Evolutionary conservation across 1,140 invertebrate species (phyloP).

Genomic region (Phthorimaea operculella): DNA sequence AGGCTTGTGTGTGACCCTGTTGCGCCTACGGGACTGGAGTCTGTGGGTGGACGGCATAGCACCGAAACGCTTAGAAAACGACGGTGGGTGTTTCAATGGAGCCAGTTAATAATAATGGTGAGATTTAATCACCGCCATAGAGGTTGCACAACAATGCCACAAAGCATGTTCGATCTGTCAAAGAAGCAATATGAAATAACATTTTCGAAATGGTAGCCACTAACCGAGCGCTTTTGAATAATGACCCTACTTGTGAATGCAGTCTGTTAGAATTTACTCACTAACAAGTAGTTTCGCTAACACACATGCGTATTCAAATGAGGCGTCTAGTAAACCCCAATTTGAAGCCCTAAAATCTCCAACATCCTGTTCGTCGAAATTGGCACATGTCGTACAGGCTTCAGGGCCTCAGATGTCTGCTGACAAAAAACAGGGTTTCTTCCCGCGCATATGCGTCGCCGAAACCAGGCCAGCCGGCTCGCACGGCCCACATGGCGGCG

Average conservation of each 20-base stretch:
- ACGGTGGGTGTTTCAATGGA: constrained; percentile 67
- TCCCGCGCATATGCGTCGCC: constrained; percentile 40
- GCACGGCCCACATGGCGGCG: constrained; percentile 14
- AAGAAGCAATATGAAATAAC: constrained; percentile 47
- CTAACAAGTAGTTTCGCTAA: too few relatives aligned
- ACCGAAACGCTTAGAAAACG: constrained; percentile 56
- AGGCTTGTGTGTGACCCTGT: constrained; percentile 61
- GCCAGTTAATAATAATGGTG: constrained; percentile 68
- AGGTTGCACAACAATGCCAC: constrained; percentile 61
- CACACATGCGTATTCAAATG: constrained; percentile 9
- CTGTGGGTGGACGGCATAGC: constrained; percentile 66
- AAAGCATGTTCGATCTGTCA: constrained; percentile 54
- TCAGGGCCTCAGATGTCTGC: constrained; percentile 51
- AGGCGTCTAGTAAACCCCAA: constrained; percentile 9
- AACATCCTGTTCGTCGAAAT: constrained; percentile 41
- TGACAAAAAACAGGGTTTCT: constrained; percentile 58
- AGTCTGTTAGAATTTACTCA: too few relatives aligned
- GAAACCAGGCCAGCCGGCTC: constrained; percentile 35
- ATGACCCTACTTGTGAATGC: background rate
- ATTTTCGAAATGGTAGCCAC: constrained; percentile 16
- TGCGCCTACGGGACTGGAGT: constrained; percentile 63
- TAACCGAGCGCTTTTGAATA: background rate
- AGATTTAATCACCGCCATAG: constrained; percentile 65
- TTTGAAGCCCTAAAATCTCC: constrained; percentile 39
- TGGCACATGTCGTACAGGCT: constrained; percentile 56